These are phyloP conservation scores for Callyntrura sp. DNA, from an alignment of 2,888 invertebrate species.

Conservation along the genomic window DNA sequence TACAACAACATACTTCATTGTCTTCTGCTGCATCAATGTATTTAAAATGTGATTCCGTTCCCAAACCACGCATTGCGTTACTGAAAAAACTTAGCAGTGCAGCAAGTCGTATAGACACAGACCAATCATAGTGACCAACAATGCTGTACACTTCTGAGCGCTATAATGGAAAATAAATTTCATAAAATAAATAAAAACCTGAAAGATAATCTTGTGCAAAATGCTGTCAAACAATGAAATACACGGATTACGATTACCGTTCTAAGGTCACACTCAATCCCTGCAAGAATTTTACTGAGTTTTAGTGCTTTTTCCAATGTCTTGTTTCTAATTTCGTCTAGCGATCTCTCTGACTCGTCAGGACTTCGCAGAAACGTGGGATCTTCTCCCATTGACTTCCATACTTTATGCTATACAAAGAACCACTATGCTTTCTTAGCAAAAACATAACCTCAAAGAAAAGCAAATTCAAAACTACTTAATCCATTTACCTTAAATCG, in stretches of 20 bases:
- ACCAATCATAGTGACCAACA: slow-evolving; percentile 84
- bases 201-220: too few species aligned
- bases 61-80: slow-evolving; percentile 85
- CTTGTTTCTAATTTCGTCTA: slow-evolving; percentile 57
- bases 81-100: slow-evolving; percentile 84
- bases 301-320: slow-evolving; percentile 60
- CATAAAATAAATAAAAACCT: not conserved
- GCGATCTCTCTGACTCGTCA: slow-evolving; percentile 23
- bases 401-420: slow-evolving; percentile 42
- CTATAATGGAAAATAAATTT: not conserved
- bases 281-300: slow-evolving; percentile 50
- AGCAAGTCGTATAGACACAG: slow-evolving; percentile 77
- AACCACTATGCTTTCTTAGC: too few species aligned
- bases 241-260: slow-evolving; percentile 44
- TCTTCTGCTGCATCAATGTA: slow-evolving; percentile 85
- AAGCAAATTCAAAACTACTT: too few species aligned
- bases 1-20: slow-evolving; percentile 93
- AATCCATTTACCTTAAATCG: slow-evolving; percentile 89
- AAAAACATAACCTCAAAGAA: too few species aligned
- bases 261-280: slow-evolving; percentile 32
- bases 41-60: slow-evolving; percentile 85
- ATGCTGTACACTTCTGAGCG: slow-evolving; percentile 48
- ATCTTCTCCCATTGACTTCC: slow-evolving; percentile 62
- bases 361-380: slow-evolving; percentile 27
- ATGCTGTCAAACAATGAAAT: too few species aligned